phyloP scores from a whole-genome alignment of 2,888 invertebrate genomes.

The Luperina nickerlii region DNA sequence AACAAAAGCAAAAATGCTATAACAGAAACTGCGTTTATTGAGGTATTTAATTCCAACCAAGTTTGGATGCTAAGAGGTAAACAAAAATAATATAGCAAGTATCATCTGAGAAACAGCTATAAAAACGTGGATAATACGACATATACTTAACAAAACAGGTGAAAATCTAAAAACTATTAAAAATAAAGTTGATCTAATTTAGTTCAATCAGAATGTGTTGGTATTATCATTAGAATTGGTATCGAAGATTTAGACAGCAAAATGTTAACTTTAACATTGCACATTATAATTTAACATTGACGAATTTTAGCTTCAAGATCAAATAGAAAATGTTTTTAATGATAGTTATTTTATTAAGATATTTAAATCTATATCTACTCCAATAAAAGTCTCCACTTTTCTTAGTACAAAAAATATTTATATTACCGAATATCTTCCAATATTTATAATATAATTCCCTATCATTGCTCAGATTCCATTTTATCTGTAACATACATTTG shows the following conservation, averaged over 20 bases:
- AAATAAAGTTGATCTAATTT: conserved; percentile 11
- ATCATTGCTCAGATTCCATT: conserved; percentile 66
- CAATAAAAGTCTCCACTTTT: conserved; percentile 42
- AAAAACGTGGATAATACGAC: not conserved
- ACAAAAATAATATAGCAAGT: not conserved
- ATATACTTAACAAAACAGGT: conserved; percentile 31
- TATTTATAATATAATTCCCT: conserved; percentile 68
- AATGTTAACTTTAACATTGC: conserved; percentile 16
- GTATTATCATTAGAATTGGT: not conserved
- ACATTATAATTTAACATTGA: conserved; percentile 22
- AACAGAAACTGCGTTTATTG: conserved; percentile 32
- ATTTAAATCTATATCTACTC: conserved; percentile 44
- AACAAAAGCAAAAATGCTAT: conserved; percentile 3
- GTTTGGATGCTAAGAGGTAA: not conserved
- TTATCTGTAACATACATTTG: conserved; percentile 72
- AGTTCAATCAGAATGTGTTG: not conserved
- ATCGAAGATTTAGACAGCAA: conserved; percentile 12
- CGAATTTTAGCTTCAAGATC: conserved; percentile 26
- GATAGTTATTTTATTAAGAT: conserved; percentile 21
- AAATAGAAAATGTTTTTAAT: conserved; percentile 15
- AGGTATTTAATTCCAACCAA: conserved; percentile 10
- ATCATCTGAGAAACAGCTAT: not conserved
- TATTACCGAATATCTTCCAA: conserved; percentile 42
- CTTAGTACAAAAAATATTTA: conserved; percentile 65
- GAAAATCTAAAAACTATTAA: not conserved